These are phyloP conservation scores for Petroica traversi DNA, from an alignment of 2,113 vertebrate species.

Conservation along the genomic window DNA sequence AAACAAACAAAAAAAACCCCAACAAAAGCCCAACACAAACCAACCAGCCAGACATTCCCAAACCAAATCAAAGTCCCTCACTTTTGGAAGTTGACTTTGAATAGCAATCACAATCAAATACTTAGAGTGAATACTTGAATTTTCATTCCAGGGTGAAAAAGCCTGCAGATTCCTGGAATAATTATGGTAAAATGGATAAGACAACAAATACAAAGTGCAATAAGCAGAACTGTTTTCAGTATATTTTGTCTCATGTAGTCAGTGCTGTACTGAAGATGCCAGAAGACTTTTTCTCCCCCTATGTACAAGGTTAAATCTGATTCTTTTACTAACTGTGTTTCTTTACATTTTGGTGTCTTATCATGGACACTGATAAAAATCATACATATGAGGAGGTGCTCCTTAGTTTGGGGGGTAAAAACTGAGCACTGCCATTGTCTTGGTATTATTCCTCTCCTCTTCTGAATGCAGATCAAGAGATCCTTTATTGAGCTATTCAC, in stretches of 20 bases:
- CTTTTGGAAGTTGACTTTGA: neutral
- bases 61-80: rapidly evolving
- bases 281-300: neutral
- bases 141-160: neutral
- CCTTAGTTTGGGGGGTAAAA: neutral
- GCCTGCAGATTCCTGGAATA: neutral
- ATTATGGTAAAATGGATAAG: neutral
- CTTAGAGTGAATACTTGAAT: neutral
- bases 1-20: neutral
- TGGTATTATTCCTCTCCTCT: neutral
- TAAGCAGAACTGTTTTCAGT: neutral
- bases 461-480: neutral
- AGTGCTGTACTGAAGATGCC: neutral
- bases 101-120: neutral
- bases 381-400: too few relatives aligned
- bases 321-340: neutral
- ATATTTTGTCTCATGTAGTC: neutral
- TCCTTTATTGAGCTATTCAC: neutral
- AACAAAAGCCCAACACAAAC: neutral
- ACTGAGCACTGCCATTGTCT: neutral
- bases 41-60: neutral
- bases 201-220: neutral
- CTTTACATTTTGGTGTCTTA: neutral
- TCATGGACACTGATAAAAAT: neutral
- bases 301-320: neutral